These are phyloP conservation scores for Microdon myrmicae DNA, from an alignment of 2,888 invertebrate species.

Conservation along the genomic window DNA sequence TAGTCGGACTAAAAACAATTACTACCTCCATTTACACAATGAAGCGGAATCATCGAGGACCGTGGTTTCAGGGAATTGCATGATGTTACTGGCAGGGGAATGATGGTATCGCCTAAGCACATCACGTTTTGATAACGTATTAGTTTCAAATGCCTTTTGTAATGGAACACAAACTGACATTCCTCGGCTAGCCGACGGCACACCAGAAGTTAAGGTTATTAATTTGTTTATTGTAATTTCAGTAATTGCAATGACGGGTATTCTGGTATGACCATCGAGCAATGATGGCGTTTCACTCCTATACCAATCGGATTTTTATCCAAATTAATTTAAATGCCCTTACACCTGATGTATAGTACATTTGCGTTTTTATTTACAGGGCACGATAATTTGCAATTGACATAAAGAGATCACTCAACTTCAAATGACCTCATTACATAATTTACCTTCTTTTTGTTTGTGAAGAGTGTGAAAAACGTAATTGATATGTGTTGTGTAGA, in stretches of 20 bases:
- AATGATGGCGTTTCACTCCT: background rate
- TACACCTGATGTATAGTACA: too few species aligned
- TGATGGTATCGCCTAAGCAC: slow-evolving; percentile 25
- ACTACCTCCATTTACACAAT: slow-evolving; percentile 21
- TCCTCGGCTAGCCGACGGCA: slow-evolving; percentile 7
- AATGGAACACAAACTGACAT: slow-evolving; percentile 23
- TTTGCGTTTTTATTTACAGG: too few species aligned
- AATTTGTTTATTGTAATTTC: slow-evolving; percentile 58
- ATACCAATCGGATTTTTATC: slow-evolving; percentile 23
- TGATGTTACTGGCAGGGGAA: slow-evolving; percentile 1
- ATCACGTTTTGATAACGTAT: slow-evolving; percentile 40
- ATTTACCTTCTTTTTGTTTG: too few species aligned
- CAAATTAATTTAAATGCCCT: slow-evolving; percentile 26
- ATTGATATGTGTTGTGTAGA: too few species aligned
- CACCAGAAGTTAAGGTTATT: slow-evolving; percentile 20
- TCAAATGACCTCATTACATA: too few species aligned
- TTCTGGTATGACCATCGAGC: slow-evolving; percentile 19
- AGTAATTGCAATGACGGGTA: slow-evolving; percentile 49
- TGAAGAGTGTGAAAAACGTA: too few species aligned
- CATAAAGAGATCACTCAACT: too few species aligned
- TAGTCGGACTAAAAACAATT: slow-evolving; percentile 48
- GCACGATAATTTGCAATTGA: too few species aligned
- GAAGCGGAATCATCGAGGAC: too few species aligned
- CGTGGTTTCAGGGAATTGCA: too few species aligned
- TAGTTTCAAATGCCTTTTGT: slow-evolving; percentile 42